Conservation (phyloP, 92 coral and sea anemone species). For the Palythoa grandis region DNA sequence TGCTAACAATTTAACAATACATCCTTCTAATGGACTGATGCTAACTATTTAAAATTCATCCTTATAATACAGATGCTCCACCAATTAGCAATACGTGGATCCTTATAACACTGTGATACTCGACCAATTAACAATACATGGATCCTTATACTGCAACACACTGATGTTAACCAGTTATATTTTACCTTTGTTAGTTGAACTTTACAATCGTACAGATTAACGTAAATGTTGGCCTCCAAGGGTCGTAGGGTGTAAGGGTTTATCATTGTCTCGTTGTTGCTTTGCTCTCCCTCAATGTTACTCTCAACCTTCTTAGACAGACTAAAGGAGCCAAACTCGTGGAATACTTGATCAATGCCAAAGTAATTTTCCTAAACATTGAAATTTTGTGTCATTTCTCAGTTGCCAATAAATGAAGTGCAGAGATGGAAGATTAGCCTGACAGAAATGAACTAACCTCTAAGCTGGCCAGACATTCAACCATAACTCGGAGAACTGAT, state of each 20-base stretch:
- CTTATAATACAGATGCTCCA: too few relatives aligned
- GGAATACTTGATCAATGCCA: slow-evolving; percentile 86
- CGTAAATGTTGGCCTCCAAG: slow-evolving; percentile 86
- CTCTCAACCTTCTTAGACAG: slow-evolving; percentile 51
- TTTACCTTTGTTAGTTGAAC: slow-evolving; percentile 94
- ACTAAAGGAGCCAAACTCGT: slow-evolving; percentile 75
- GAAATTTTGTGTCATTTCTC: background rate
- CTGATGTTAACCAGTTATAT: background rate
- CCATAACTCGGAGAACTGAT: too few relatives aligned
- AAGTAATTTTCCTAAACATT: slow-evolving; percentile 89
- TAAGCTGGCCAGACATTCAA: too few relatives aligned
- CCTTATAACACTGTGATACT: too few relatives aligned
- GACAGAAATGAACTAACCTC: too few relatives aligned
- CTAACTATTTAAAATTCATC: too few relatives aligned
- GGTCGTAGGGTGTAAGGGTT: slow-evolving; percentile 80
- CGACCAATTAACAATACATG: too few relatives aligned
- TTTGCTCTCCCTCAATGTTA: slow-evolving; percentile 38
- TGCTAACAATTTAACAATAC: too few relatives aligned
- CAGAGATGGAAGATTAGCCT: too few relatives aligned
- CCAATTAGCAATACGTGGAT: background rate
- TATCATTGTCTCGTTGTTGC: slow-evolving; percentile 50
- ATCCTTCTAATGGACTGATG: too few relatives aligned
- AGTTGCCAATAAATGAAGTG: background rate
- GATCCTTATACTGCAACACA: too few relatives aligned
- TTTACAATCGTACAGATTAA: slow-evolving; percentile 80